A percentile compares a stretch with the other conserved stretches of the same genome.
Evolutionary conservation across 2,797 vertebrate genomes (phyloP).

Genomic region (Pogoniulus pusillus): DNA sequence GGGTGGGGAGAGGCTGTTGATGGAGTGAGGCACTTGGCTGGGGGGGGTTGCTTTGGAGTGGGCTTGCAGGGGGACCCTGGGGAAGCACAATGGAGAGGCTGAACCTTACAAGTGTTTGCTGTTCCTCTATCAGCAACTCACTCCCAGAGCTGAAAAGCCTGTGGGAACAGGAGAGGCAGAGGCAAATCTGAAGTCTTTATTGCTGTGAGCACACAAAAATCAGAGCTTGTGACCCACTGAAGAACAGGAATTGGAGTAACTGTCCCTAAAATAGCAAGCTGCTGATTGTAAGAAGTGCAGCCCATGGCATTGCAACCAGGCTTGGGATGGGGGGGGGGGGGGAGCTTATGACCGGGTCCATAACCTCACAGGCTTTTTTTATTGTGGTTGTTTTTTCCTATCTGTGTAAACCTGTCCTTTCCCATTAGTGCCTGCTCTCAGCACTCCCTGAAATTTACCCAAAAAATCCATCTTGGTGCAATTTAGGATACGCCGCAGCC

Average conservation of each 20-base stretch:
- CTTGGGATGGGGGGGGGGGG: neutral
- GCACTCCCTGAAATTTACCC: conserved; percentile 31
- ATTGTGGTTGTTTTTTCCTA: neutral
- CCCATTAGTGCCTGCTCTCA: neutral
- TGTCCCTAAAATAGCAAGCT: neutral
- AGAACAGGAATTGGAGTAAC: neutral
- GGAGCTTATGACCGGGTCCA: neutral
- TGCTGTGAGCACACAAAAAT: neutral
- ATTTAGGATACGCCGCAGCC: conserved; percentile 55
- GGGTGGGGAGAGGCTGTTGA: neutral
- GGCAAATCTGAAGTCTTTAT: neutral
- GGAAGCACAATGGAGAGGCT: neutral
- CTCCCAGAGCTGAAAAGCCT: neutral
- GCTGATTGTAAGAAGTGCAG: neutral
- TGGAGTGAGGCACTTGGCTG: neutral
- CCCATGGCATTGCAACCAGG: neutral
- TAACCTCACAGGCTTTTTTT: neutral
- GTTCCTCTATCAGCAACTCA: neutral
- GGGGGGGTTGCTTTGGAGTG: neutral
- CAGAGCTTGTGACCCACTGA: neutral
- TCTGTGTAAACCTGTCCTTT: neutral
- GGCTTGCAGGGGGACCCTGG: neutral
- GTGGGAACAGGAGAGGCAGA: neutral
- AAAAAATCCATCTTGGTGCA: conserved; percentile 58
- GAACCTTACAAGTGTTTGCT: neutral